Base-by-base conservation (phyloP, 2,113 vertebrate species). In the Heteronetta atricapilla region DNA sequence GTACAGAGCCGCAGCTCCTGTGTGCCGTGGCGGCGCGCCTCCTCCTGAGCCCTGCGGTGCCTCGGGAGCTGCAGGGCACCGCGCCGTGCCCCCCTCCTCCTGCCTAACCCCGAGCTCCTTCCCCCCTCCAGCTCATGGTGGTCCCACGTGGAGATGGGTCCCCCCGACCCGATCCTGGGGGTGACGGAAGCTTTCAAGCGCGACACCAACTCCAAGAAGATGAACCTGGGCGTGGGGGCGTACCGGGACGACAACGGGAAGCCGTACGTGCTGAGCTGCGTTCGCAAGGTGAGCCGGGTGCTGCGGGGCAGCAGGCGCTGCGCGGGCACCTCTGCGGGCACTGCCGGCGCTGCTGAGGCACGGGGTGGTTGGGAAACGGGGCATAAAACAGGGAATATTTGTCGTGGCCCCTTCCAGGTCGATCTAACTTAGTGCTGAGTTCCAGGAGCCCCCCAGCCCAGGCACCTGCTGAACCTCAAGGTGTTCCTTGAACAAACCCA, bases 181-280 rank as follows among this genome's bases (percentile, higher is more conserved):
- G 99, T 99, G 89, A 98, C 98, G 0, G 99, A 99, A 97, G 99
- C 99, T 91, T 99, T 98, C 98, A 99, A 99, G 93, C 98, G 97
- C 4, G 99, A 99, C 96, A 98, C 96, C 92, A 99, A 98, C 95
- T 98, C 98, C 81, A 99, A 99, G 97, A 99, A 99, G 97, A 99
- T 99, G 99, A 99, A 99, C 95, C 97, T 99, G 93, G 99, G 99
- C 5, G 99, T 99, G 8, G 99, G 99, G 42, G 99, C 99, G 0
- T 99, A 99, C 95, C 98, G 99, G 62, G 99, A 99, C 52, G 99
- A 99, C 96, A 98, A 97, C 1, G 99, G 99, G 55, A 99, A 99
- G 94, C 99, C 99, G 0, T 99, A 98, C 0, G 99, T 99, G 58
- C 98, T 99, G 44, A 98, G 91, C 95, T 99, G 98, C 31, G 99